Evolutionary conservation across 2,113 vertebrate genomes (phyloP), one percentile per base, ranked within the genome.

Genomic region (Elanus axillaris): DNA sequence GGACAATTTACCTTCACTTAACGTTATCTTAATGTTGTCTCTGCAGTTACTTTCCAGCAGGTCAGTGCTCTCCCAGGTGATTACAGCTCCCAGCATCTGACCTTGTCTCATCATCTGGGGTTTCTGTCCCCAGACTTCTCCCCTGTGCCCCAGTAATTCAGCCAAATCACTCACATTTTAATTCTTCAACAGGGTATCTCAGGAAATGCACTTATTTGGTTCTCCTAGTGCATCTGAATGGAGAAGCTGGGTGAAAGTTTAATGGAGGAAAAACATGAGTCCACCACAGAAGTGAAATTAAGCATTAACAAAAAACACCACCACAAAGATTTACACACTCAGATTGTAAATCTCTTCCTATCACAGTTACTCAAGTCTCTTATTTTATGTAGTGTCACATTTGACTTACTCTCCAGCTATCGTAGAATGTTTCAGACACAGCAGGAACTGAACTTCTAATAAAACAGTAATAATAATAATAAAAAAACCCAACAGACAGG

Each of bases 331-430:
- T 89, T 69, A 63, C 45, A 68, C 8, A 13, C 84, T 93, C 34
- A 22, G 76, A 42, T 38, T 82, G 79, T 94, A 93, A 95, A 94
- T 93, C 48, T 80, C 83, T 69, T 93, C 58, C 76, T 60, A 25
- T 76, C 8, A 0, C 88, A 87, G 69, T 73, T 93, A 87, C 45
- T 94, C 84, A 55, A 75, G 52, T 72, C 73, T 91, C 86, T 73
- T 90, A 53, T 85, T 97, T 96, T 84, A 81, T 58, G 69, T 85
- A 75, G 80, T 89, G 89, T 91, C 86, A 68, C 58, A 73, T 87
- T 60, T 87, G 78, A 87, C 80, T 94, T 94, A 67, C 38, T 96
- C 69, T 95, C 40, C 83, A 94, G 73, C 36, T 87, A 75, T 78
- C 3, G 2, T 31, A 87, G 83, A 82, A 58, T 38, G 60, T 82